Conservation (phyloP, 2,113 vertebrate genomes). For the Eulemur rufifrons region DNA sequence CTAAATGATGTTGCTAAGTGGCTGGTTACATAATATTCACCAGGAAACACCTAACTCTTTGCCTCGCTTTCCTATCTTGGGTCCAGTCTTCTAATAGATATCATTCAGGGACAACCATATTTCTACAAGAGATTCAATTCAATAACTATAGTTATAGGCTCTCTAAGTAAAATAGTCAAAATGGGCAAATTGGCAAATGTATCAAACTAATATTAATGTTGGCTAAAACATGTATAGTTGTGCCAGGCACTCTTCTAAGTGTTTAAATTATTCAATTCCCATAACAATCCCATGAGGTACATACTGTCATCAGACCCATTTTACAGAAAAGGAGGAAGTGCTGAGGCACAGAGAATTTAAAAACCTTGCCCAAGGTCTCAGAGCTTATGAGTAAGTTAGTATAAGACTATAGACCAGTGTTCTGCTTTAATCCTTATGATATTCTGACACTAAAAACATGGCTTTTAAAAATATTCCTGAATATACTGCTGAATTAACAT, state of each 20-base stretch:
- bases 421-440: background rate
- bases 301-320: background rate
- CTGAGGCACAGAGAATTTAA: background rate
- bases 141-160: background rate
- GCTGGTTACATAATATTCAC: background rate
- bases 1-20: background rate
- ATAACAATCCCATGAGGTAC: background rate
- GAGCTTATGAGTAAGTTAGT: background rate
- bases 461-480: background rate
- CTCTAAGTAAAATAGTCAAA: constrained; percentile 3
- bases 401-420: background rate
- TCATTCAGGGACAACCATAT: background rate
- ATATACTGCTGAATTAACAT: background rate
- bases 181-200: background rate
- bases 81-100: background rate
- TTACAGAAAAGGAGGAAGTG: background rate
- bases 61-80: background rate
- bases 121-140: constrained; percentile 15
- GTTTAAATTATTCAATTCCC: background rate
- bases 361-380: background rate
- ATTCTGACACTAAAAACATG: background rate
- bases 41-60: constrained; percentile 27
- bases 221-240: background rate
- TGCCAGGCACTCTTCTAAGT: background rate
- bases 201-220: background rate